Conservation (phyloP, 2,797 vertebrate species). For the Pteronotus mesoamericanus region DNA sequence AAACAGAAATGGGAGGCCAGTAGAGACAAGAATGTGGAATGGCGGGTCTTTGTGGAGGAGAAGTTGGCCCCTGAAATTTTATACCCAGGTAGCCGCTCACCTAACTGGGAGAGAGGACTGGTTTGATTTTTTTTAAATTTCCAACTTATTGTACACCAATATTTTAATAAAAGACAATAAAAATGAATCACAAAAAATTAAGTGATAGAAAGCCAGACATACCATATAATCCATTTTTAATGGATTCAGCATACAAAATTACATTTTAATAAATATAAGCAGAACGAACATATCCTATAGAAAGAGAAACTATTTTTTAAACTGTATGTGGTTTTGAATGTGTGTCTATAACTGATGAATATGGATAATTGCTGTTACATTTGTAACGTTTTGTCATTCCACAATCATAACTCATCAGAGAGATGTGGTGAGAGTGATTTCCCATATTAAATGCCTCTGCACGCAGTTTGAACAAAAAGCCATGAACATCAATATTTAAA, state of each 20-base stretch:
- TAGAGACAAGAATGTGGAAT: not conserved
- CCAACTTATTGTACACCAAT: not conserved
- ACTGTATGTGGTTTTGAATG: not conserved
- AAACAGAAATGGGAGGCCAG: not conserved
- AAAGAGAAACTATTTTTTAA: not conserved
- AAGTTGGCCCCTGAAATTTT: not conserved
- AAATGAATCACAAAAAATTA: not conserved
- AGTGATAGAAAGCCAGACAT: not conserved
- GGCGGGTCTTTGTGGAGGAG: not conserved
- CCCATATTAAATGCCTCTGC: not conserved
- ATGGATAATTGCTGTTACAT: not conserved
- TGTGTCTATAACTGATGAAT: not conserved
- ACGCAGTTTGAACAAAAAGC: slow-evolving; percentile 2
- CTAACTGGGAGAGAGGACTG: not conserved
- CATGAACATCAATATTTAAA: not conserved
- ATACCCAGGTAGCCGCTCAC: not conserved
- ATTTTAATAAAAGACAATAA: slow-evolving; percentile 15
- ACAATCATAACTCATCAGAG: not conserved
- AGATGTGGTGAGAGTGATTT: not conserved
- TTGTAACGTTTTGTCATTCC: not conserved
- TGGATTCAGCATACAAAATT: not conserved
- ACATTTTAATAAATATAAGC: not conserved
- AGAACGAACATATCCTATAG: not conserved
- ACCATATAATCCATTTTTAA: not conserved
- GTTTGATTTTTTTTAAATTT: not conserved